Evolutionary conservation across 2,797 vertebrate species (phyloP).

Genomic region (Gambelia wislizenii): DNA sequence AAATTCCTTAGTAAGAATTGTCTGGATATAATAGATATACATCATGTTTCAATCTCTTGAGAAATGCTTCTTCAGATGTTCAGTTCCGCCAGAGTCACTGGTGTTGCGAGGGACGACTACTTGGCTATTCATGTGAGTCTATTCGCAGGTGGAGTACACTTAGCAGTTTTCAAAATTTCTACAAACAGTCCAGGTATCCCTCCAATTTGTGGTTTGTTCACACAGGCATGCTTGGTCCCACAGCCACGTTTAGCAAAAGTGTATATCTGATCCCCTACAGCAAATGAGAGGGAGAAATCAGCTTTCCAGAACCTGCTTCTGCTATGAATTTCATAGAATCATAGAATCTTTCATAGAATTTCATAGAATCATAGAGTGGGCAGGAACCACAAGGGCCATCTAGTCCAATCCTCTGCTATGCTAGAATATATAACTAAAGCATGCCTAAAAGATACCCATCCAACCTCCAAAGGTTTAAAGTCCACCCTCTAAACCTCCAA

Average conservation of each 20-base stretch:
- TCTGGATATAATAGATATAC: not conserved
- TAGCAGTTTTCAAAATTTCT: not conserved
- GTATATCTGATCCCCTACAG: not conserved
- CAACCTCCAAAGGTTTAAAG: too few species aligned
- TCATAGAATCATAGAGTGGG: too few species aligned
- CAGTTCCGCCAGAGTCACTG: too few species aligned
- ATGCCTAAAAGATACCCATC: too few species aligned
- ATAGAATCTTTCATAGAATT: too few species aligned
- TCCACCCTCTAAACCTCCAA: too few species aligned
- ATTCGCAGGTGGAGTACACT: not conserved
- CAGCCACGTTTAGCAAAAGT: conserved; percentile 2
- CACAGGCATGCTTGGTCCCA: not conserved
- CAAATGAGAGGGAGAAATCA: not conserved
- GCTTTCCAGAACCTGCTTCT: not conserved
- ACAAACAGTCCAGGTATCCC: not conserved
- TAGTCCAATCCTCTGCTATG: too few species aligned
- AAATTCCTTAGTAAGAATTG: not conserved
- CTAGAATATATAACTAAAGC: too few species aligned
- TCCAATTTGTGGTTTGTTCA: not conserved
- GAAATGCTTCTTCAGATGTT: not conserved
- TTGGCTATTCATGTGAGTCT: not conserved
- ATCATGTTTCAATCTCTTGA: not conserved
- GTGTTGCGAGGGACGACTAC: not conserved
- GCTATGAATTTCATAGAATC: not conserved
- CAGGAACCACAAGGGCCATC: too few species aligned